These are phyloP conservation scores for Cynopterus sphinx DNA, from an alignment of 2,797 vertebrate species.

Conservation along the genomic window DNA sequence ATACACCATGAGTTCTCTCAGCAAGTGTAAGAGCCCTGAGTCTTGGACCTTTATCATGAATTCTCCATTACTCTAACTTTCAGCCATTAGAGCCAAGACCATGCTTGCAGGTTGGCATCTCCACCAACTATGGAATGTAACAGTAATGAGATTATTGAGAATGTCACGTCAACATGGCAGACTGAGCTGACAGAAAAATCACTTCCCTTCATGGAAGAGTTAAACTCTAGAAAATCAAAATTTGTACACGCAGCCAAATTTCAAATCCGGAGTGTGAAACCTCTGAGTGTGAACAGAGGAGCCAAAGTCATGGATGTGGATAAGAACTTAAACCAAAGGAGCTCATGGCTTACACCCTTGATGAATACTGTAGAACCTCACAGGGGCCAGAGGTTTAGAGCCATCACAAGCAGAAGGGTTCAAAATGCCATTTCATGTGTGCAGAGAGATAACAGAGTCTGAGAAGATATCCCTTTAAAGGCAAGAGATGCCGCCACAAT, in stretches of 20 bases:
- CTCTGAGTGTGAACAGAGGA: background rate
- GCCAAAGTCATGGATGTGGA: background rate
- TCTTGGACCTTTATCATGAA: background rate
- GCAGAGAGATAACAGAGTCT: background rate
- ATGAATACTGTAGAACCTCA: background rate
- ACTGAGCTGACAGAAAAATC: background rate
- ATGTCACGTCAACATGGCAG: background rate
- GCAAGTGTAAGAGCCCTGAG: background rate
- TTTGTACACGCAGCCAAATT: background rate
- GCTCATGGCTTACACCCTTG: background rate
- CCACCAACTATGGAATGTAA: background rate
- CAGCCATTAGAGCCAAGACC: background rate
- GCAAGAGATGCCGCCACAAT: background rate
- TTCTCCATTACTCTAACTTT: background rate
- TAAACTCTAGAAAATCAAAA: background rate
- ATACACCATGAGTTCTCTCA: background rate
- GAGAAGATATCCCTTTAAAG: background rate
- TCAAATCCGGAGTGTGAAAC: conserved; percentile 2
- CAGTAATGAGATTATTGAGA: background rate
- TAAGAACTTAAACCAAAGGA: background rate
- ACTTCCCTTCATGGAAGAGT: background rate
- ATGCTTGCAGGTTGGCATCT: background rate
- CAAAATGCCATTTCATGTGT: background rate
- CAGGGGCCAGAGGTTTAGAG: background rate
- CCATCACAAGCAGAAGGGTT: background rate